Conservation (phyloP, 2,888 invertebrate genomes). For the Hedychridium roseum region DNA sequence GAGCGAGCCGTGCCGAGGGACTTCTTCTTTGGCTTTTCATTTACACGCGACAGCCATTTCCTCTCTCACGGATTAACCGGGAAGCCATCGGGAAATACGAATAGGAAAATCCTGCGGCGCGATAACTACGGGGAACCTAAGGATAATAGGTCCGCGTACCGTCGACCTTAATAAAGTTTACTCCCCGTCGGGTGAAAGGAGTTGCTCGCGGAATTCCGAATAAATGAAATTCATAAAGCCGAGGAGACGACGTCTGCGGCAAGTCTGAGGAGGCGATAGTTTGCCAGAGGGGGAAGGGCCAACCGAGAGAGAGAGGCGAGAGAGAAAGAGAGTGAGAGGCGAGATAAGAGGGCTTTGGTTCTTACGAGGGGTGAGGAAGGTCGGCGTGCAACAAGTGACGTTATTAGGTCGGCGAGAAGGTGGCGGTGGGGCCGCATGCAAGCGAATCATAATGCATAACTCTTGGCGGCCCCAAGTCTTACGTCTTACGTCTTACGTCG, state of each 20-base stretch:
- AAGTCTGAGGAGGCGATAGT: conserved; percentile 5
- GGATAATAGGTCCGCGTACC: too few species aligned
- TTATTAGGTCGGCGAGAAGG: conserved; percentile 54
- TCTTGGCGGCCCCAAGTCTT: conserved; percentile 53
- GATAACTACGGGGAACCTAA: background rate
- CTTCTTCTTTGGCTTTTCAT: too few species aligned
- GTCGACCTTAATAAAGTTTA: too few species aligned
- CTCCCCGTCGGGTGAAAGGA: too few species aligned
- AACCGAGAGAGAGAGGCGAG: background rate
- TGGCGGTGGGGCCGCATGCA: conserved; percentile 24
- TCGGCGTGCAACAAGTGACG: conserved; percentile 59
- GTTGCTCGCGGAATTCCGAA: too few species aligned
- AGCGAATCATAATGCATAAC: conserved; percentile 62
- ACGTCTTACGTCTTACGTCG: too few species aligned
- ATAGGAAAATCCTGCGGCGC: background rate
- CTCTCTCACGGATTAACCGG: too few species aligned
- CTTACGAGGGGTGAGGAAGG: background rate
- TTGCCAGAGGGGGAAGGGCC: conserved; percentile 9
- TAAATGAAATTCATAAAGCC: too few species aligned
- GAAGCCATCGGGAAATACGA: too few species aligned
- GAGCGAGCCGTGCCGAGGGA: too few species aligned
- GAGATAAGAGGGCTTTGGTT: background rate
- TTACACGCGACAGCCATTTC: too few species aligned
- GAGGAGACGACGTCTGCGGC: too few species aligned
- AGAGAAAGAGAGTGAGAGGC: background rate